These are phyloP conservation scores for Atethmia centrago DNA, from an alignment of 2,888 invertebrate species.

Conservation along the genomic window DNA sequence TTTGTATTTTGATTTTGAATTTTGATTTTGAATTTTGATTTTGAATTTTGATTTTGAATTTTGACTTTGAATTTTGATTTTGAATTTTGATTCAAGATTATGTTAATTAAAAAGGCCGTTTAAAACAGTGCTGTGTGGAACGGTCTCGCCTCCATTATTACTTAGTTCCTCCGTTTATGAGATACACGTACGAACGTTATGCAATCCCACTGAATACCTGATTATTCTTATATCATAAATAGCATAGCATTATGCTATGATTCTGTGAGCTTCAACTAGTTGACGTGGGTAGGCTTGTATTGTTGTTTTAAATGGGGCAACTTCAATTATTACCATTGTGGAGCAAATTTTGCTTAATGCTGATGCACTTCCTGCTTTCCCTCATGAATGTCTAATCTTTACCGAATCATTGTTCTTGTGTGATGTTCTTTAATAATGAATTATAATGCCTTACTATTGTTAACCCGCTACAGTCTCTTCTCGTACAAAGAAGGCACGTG, in stretches of 20 bases:
- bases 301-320: conserved; percentile 26
- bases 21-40: too few relatives aligned
- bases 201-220: conserved; percentile 34
- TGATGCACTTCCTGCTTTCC: conserved; percentile 1
- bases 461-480: background rate
- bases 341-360: background rate
- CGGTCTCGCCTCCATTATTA: conserved; percentile 12
- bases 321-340: conserved; percentile 19
- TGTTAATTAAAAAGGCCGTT: conserved; percentile 10
- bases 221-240: conserved; percentile 32
- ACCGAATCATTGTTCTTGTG: background rate
- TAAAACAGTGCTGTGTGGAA: conserved; percentile 32
- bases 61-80: too few relatives aligned
- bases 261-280: conserved; percentile 9
- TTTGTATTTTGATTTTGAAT: too few relatives aligned
- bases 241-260: conserved; percentile 10
- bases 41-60: too few relatives aligned
- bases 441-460: too few relatives aligned
- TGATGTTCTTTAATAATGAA: background rate
- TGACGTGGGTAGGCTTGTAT: conserved; percentile 1
- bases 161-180: conserved; percentile 22
- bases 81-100: too few relatives aligned
- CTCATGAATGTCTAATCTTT: conserved; percentile 7
- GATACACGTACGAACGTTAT: conserved; percentile 29
- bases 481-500: background rate